These are phyloP conservation scores for Drosophila tani DNA, from an alignment of 1,140 invertebrate species.

Conservation along the genomic window DNA sequence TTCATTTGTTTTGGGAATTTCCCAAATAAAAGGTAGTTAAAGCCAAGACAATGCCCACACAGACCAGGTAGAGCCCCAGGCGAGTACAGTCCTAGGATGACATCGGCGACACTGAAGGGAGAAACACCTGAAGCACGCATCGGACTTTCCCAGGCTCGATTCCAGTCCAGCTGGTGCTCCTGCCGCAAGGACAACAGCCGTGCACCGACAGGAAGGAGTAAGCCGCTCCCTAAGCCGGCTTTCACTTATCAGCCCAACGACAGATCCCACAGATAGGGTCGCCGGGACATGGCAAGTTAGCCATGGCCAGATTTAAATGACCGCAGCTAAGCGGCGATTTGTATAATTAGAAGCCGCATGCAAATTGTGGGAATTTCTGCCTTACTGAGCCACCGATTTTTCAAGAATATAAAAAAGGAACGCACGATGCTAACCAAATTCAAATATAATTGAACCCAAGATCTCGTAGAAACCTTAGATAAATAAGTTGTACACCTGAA, in stretches of 20 bases:
- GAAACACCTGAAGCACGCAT: constrained; percentile 62
- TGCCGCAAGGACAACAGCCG: constrained; percentile 29
- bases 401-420: not conserved
- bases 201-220: constrained; percentile 70
- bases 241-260: constrained; percentile 68
- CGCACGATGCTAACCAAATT: constrained; percentile 6
- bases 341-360: constrained; percentile 82
- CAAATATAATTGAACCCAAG: not conserved
- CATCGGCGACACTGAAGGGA: constrained; percentile 50
- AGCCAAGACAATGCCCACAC: constrained; percentile 69
- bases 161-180: constrained; percentile 65
- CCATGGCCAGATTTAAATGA: constrained; percentile 81
- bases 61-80: constrained; percentile 55
- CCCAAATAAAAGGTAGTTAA: constrained; percentile 81
- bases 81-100: constrained; percentile 66
- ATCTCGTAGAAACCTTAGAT: too few species aligned
- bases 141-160: constrained; percentile 76
- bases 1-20: constrained; percentile 82
- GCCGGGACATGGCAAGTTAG: constrained; percentile 67
- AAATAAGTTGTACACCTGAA: not conserved
- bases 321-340: constrained; percentile 79
- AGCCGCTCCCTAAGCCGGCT: constrained; percentile 73
- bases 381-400: constrained; percentile 18
- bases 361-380: constrained; percentile 76
- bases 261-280: constrained; percentile 39